Conservation (phyloP, 2,888 invertebrate genomes). For the Anoplius nigerrimus region DNA sequence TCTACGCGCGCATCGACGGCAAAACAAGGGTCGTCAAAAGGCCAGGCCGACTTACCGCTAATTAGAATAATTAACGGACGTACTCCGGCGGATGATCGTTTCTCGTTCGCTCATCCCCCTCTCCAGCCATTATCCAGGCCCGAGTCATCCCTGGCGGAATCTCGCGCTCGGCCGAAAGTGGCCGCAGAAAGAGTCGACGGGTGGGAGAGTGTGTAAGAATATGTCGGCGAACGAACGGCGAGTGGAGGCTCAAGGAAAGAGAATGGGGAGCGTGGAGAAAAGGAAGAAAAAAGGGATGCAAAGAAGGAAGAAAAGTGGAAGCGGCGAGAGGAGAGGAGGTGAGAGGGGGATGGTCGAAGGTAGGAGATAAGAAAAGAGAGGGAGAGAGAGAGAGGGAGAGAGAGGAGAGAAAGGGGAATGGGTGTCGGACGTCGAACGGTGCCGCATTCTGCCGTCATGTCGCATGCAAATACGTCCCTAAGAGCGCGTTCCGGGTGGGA, state of each 20-base stretch:
- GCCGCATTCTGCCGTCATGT: slow-evolving; percentile 58
- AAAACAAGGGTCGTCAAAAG: slow-evolving; percentile 34
- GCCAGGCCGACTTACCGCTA: slow-evolving; percentile 43
- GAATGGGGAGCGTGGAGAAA: slow-evolving; percentile 17
- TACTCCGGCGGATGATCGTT: slow-evolving; percentile 37
- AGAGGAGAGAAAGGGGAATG: slow-evolving; percentile 35
- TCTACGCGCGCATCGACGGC: slow-evolving; percentile 3
- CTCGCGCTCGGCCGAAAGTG: slow-evolving; percentile 13
- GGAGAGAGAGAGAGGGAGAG: neutral
- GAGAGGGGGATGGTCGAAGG: slow-evolving; percentile 20
- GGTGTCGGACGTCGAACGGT: slow-evolving; percentile 46
- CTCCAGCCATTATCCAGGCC: slow-evolving; percentile 4
- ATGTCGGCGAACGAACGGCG: slow-evolving; percentile 18
- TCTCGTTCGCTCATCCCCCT: slow-evolving; percentile 32
- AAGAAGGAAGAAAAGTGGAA: slow-evolving; percentile 25
- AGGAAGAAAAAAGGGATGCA: slow-evolving; percentile 19
- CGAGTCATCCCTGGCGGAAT: slow-evolving; percentile 24
- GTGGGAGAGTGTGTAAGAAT: slow-evolving; percentile 38
- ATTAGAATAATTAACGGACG: slow-evolving; percentile 61
- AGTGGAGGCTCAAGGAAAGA: slow-evolving; percentile 13
- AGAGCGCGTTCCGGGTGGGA: slow-evolving; percentile 44
- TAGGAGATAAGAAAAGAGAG: slow-evolving; percentile 20
- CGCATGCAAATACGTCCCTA: slow-evolving; percentile 55
- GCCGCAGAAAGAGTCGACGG: neutral
- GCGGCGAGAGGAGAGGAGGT: neutral